These are phyloP conservation scores for Pseudopodoces humilis DNA, from an alignment of 2,113 vertebrate species.

Conservation along the genomic window DNA sequence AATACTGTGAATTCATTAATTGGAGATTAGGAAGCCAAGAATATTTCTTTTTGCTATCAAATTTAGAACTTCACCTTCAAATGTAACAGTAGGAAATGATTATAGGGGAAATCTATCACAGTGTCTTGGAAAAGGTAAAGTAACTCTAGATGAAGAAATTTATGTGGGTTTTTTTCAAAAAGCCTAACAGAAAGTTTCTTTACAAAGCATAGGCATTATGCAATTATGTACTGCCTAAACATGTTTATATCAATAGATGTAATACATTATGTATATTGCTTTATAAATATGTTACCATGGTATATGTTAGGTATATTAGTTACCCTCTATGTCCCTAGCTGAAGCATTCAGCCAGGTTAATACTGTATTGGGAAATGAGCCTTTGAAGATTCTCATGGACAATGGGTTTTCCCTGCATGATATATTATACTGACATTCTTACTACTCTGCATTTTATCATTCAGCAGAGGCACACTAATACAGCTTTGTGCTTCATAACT, in stretches of 20 bases:
- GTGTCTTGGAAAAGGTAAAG: conserved; percentile 2
- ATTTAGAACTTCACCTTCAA: neutral
- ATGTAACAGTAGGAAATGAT: neutral
- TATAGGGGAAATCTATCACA: neutral
- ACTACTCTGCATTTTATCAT: conserved; percentile 5
- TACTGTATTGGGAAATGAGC: neutral
- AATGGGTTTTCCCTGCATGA: neutral
- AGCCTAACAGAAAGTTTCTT: neutral
- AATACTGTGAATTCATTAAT: conserved; percentile 23
- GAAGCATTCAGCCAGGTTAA: neutral
- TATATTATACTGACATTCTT: neutral
- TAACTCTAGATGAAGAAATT: neutral
- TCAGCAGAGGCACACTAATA: neutral
- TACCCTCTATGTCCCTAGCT: neutral
- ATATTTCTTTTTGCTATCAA: conserved; percentile 16
- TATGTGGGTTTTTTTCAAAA: neutral
- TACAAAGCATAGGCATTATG: neutral
- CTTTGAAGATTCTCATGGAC: neutral
- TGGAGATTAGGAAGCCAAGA: neutral
- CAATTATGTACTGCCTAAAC: neutral
- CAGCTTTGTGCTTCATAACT: neutral
- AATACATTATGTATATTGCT: neutral
- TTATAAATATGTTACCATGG: neutral
- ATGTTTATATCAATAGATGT: neutral
- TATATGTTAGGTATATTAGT: neutral